Base-by-base conservation (phyloP, 2,797 vertebrate genomes). In the Fratercula arctica region DNA sequence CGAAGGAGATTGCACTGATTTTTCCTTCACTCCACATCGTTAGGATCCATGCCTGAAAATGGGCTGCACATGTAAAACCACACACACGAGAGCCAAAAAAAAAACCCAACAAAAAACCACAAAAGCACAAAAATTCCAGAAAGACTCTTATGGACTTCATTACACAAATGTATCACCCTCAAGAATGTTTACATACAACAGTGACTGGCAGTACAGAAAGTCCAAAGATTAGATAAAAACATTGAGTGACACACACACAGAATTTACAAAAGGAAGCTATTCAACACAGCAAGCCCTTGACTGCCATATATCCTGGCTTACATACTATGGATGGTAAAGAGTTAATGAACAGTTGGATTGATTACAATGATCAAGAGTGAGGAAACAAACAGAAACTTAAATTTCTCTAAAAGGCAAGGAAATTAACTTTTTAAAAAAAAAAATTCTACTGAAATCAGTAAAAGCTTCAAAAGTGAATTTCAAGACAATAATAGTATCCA, bases 71-170 rank as follows among this genome's bases (percentile, higher is more conserved):
- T 39, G 4, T n/a, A 39, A 63, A 91, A 8, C 11, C 33, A 76
- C 15, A 33, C 3, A 78, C 1, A 8, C 0, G 0, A 39, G 15
- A 72, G 5, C 4, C 10, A 69, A 37, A 24, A 17, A n/a, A 29
- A 46, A 28, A 1, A 77, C n/a, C 11, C 12, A 74, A 37, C 6
- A 73, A 63, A 66, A 73, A 63, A 0, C 2, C 3, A 0, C 11
- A 7, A 4, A 90, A n/a, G 41, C 19, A 80, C 26, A 80, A 39
- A 37, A 76, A 76, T 23, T 93, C 29, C 39, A 41, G 23, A 72
- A 46, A 57, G 23, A 66, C 11, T 73, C 33, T 85, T 41, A 79
- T 2, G 6, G 56, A 75, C 19, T 74, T 68, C 8, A 28, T 84
- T 33, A 93, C 26, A 73, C 4, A 79, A 29, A 45, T 6, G 0